A percentile compares a stretch with the other conserved stretches of the same genome.
Evolutionary conservation across 1,140 invertebrate species (phyloP).

Genomic region (Apis florea): DNA sequence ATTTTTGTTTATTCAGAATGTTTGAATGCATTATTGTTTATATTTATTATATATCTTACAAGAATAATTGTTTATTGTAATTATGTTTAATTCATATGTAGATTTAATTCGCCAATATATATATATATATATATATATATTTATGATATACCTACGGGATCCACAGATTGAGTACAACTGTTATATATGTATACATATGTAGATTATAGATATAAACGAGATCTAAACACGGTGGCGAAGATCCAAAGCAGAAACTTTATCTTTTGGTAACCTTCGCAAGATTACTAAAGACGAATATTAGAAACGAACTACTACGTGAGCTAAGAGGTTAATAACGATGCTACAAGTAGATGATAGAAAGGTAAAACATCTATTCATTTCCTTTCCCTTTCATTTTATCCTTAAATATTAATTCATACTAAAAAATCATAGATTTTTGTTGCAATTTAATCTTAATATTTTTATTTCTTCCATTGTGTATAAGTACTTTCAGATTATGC

Average conservation of each 20-base stretch:
- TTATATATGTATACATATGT: neutral
- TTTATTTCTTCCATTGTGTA: neutral
- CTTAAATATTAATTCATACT: neutral
- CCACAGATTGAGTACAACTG: constrained; percentile 43
- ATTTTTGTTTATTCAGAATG: too few relatives aligned
- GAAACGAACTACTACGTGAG: neutral
- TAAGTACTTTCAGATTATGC: neutral
- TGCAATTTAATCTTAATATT: neutral
- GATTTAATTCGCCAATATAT: neutral
- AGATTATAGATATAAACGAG: neutral
- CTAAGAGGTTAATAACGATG: constrained; percentile 43
- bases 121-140: neutral
- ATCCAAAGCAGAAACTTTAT: constrained; percentile 17
- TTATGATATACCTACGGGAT: neutral
- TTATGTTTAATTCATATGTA: neutral
- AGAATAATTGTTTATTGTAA: too few relatives aligned
- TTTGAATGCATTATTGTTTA: neutral
- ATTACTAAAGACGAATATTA: constrained; percentile 20
- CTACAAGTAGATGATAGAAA: constrained; percentile 63
- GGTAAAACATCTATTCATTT: constrained; percentile 43
- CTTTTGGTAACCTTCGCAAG: constrained; percentile 40
- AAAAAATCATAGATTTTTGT: neutral
- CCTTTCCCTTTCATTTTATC: neutral
- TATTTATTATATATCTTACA: neutral
- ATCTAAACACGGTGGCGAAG: constrained; percentile 33